Base-by-base conservation (phyloP, 2,797 vertebrate genomes). In the Mionectes olivaceus region DNA sequence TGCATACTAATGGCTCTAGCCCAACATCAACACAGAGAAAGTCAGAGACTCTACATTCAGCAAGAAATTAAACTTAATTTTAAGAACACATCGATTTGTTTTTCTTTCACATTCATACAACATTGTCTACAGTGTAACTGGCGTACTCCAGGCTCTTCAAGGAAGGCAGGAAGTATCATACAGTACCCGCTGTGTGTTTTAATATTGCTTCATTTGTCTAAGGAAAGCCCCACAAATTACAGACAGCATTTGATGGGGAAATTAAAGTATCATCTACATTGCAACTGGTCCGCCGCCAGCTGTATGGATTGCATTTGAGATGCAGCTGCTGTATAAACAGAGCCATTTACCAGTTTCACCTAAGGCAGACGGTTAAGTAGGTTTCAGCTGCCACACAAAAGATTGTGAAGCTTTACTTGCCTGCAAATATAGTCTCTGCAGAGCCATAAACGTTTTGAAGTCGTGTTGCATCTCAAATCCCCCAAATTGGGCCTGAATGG, bases 261-360 rank as follows among this genome's bases (percentile, higher is more conserved):
- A 97, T 95, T 95, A 97, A 94, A 96, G 73, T 79, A 94, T 85
- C 75, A 96, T 92, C 95, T 87, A 95, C 87, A 90, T 71, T 65
- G 89, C 83, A 93, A 95, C 80, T 93, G 85, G 89, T 90, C 64
- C 2, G 39, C 91, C 0, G 56, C 96, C 93, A 97, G 96, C 91
- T 94, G 92, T 82, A 94, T 10, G 69, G 92, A 94, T 95, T 83
- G 18, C 59, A 76, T 83, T 93, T 88, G 92, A 89, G 91, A 93
- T 90, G 92, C 93, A 96, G 95, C 93, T 97, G 94, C 90, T 93
- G 70, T 69, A 87, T 63, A 94, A 95, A 84, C 89, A 88, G 91
- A 94, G 75, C 65, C 68, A 89, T 93, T 94, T 93, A 90, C 93
- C 92, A 95, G 90, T 77, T 95, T 88, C 86, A 96, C 94, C 91